Conservation (phyloP, 2,113 vertebrate species). For the Campylorhamphus procurvoides region DNA sequence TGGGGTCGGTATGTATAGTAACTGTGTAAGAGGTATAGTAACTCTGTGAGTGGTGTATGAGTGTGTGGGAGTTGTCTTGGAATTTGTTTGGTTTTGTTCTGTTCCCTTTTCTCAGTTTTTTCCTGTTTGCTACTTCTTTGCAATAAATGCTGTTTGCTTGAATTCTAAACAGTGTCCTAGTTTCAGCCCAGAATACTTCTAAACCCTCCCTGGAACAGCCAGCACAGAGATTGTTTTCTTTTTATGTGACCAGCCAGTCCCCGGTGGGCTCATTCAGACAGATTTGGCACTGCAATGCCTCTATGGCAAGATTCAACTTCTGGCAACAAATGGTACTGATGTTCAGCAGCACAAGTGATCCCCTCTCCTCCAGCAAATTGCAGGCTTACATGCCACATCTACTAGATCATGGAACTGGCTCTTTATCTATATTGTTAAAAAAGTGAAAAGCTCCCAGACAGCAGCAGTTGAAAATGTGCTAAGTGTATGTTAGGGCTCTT, state of each 20-base stretch:
- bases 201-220: too few relatives aligned
- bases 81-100: too few relatives aligned
- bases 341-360: not conserved
- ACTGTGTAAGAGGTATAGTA: too few relatives aligned
- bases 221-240: not conserved
- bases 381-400: not conserved
- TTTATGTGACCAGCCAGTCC: not conserved
- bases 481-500: conserved; percentile 9
- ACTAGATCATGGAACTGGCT: not conserved
- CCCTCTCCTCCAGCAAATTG: not conserved
- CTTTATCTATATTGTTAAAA: not conserved
- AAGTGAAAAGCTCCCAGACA: not conserved
- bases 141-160: too few relatives aligned
- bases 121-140: too few relatives aligned
- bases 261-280: accelerated
- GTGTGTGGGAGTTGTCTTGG: too few relatives aligned
- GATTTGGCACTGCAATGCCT: not conserved
- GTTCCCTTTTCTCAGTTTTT: too few relatives aligned
- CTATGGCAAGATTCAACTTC: not conserved
- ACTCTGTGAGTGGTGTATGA: too few relatives aligned
- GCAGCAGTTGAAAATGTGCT: not conserved
- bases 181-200: too few relatives aligned
- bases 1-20: too few relatives aligned
- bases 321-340: accelerated
- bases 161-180: too few relatives aligned